These are phyloP conservation scores for Eudasyphora cyanicolor DNA, from an alignment of 2,888 invertebrate genomes.

Conservation along the genomic window DNA sequence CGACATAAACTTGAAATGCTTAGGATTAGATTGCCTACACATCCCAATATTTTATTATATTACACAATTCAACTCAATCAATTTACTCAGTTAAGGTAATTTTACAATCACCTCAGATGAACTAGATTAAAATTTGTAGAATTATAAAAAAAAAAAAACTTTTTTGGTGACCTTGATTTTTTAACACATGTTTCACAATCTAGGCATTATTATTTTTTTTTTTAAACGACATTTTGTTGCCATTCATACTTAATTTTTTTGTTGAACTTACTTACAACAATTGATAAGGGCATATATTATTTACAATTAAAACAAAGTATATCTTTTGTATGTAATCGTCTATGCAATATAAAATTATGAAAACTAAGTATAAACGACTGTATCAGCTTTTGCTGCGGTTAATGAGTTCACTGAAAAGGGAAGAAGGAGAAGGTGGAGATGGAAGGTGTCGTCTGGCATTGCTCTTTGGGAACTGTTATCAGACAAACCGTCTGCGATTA, in stretches of 20 bases:
- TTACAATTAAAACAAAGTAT: neutral
- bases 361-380: neutral
- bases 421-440: too few species aligned
- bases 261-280: neutral
- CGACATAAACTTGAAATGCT: too few species aligned
- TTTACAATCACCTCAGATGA: neutral
- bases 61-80: too few species aligned
- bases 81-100: too few species aligned
- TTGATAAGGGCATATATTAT: neutral
- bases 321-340: neutral
- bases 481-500: neutral
- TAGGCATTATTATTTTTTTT: neutral
- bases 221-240: neutral
- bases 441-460: slow-evolving; percentile 16
- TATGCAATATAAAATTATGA: neutral
- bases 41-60: too few species aligned
- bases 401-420: too few species aligned
- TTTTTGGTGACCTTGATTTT: neutral
- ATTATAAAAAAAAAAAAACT: neutral
- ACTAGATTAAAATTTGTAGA: neutral
- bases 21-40: too few species aligned
- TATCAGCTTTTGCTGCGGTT: neutral
- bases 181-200: neutral
- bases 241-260: neutral
- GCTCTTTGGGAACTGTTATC: slow-evolving; percentile 39